A percentile compares a stretch with the other conserved stretches of the same genome.
These are phyloP conservation scores for Luffia ferchaultella DNA, from an alignment of 2,888 invertebrate species.

Conservation along the genomic window DNA sequence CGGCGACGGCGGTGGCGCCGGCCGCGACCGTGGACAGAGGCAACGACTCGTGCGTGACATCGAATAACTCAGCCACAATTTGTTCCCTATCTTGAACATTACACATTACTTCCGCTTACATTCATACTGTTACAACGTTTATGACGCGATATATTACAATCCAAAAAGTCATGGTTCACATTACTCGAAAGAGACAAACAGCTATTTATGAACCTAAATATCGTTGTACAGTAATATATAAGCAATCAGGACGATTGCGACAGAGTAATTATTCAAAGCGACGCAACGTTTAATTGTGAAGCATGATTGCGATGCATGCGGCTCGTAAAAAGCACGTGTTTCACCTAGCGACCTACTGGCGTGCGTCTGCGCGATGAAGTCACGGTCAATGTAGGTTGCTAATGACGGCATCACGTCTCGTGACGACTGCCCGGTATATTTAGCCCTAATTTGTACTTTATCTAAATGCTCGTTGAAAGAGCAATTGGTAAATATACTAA, in stretches of 20 bases:
- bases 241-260: too few species aligned
- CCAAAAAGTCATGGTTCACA: too few species aligned
- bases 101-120: neutral
- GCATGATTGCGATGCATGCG: neutral
- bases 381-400: neutral
- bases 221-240: too few species aligned
- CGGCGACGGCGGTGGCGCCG: conserved; percentile 53
- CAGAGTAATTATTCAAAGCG: too few species aligned
- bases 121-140: neutral
- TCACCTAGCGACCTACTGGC: neutral
- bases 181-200: too few species aligned
- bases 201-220: too few species aligned
- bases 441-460: too few species aligned
- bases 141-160: neutral
- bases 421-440: neutral
- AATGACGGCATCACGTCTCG: neutral
- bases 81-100: too few species aligned
- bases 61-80: neutral
- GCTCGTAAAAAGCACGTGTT: neutral
- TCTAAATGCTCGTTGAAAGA: too few species aligned
- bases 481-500: too few species aligned
- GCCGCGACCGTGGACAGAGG: conserved; percentile 37
- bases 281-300: neutral
- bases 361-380: neutral
- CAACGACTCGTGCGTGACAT: neutral